These are phyloP conservation scores for Chitala chitala DNA, from an alignment of 2,113 vertebrate species.

Conservation along the genomic window DNA sequence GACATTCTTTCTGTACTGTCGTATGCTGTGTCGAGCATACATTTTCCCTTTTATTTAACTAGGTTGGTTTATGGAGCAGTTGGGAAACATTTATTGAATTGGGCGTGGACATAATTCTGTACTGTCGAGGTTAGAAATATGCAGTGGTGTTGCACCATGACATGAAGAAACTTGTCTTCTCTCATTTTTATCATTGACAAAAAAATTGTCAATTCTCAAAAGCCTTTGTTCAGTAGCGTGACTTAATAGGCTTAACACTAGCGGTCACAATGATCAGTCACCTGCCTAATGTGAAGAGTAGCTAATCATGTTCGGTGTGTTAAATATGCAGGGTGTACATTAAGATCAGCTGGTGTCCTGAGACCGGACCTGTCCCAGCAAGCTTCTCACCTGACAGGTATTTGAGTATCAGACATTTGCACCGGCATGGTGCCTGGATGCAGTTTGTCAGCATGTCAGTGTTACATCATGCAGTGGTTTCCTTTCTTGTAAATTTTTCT, in stretches of 20 bases:
- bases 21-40: background rate
- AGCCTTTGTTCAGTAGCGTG: background rate
- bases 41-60: background rate
- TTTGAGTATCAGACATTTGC: background rate
- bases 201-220: background rate
- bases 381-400: background rate
- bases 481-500: too few species aligned
- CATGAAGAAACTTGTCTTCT: background rate
- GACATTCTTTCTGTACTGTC: background rate
- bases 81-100: slow-evolving; percentile 12
- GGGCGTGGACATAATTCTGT: background rate
- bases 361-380: background rate
- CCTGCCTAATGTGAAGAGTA: background rate
- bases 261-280: background rate
- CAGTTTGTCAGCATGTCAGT: background rate
- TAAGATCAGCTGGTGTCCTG: background rate
- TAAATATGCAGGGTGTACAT: background rate
- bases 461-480: background rate
- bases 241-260: background rate
- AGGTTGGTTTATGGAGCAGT: slow-evolving; percentile 14
- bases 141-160: background rate
- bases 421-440: background rate
- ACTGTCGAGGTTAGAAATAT: background rate
- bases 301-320: background rate
- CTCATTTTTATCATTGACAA: background rate